Evolutionary conservation across 2,888 invertebrate species (phyloP), one percentile per base, ranked within the genome.

Genomic region (Orchesellides sinensis): DNA sequence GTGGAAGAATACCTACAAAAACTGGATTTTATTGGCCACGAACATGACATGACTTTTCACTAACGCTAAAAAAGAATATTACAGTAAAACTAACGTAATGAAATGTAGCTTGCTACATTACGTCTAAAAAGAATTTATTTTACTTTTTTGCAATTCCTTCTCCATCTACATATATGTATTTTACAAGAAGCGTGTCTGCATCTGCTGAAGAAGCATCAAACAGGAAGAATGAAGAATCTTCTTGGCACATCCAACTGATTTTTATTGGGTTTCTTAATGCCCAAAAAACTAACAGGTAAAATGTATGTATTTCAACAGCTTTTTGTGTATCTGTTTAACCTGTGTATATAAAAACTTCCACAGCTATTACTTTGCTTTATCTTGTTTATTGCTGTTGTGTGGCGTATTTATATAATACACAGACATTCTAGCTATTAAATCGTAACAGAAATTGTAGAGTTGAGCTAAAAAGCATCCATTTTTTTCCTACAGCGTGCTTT

Each of bases 1-100:
- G 12, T 21, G 5, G 47, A 14, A 45, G 56, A n/a, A 59, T 70
- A 56, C 21, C 12, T 47, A 72, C 56, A 73, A 72, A 65, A 65
- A 72, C 49, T 73, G 49, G 56, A 56, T 65, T 72, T 72, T 72
- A 72, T 72, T 72, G 72, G 72, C 61, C 59, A 72, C 61, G 61
- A 56, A 70, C 61, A 72, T 45, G 2, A 56, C 56, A 54, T 6
- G 17, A 32, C 10, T 10, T 10, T 6, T 32, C 32, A 32, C 32
- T 32, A 32, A 32, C 10, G 10, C 32, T 21, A 54, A 21, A 23
- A 25, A 4, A 54, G 5, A 47, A 19, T 52, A 52, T 21, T 52
- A 25, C 25, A 23, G 54, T 25, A 54, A 54, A 17, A 54, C n/a
- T n/a, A n/a, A 54, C 17, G 1, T 49, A 49, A 17, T 49, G 49